A percentile compares a stretch with the other conserved stretches of the same genome.
phyloP scores from a whole-genome alignment of 2,888 invertebrate species.

The Cerceris ruficornis region DNA sequence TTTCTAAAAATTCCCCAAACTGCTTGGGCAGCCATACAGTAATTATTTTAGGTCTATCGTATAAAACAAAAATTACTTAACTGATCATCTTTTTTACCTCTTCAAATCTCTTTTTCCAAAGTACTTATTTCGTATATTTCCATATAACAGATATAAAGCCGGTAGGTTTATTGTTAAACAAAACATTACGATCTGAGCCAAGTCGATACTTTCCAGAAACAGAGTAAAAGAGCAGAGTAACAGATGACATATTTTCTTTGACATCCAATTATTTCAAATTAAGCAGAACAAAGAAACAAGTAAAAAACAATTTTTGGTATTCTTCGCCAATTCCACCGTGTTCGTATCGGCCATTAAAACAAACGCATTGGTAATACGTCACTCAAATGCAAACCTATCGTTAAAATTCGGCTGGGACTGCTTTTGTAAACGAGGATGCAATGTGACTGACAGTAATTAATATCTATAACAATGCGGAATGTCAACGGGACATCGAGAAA shows the following conservation, averaged over 20 bases:
- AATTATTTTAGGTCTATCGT: no score
- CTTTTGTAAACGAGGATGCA: slow-evolving; percentile 30
- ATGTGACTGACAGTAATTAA: slow-evolving; percentile 22
- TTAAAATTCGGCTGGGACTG: slow-evolving; percentile 40
- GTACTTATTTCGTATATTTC: no score
- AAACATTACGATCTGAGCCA: no score
- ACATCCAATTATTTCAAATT: slow-evolving; percentile 10
- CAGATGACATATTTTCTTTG: background rate
- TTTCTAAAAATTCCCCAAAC: no score
- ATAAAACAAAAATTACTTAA: no score
- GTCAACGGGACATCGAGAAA: slow-evolving; percentile 14
- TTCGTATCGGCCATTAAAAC: slow-evolving; percentile 30
- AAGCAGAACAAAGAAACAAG: background rate
- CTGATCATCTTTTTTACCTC: no score
- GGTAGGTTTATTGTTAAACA: no score
- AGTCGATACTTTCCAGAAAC: no score
- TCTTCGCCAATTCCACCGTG: background rate
- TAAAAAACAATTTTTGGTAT: slow-evolving; percentile 1
- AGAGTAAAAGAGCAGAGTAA: no score
- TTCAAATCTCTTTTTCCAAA: no score
- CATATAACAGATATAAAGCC: no score
- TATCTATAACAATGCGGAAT: slow-evolving; percentile 40
- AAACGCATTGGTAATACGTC: slow-evolving; percentile 31
- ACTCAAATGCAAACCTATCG: slow-evolving; percentile 21
- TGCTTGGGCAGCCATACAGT: no score